Base-by-base conservation (phyloP, 2,888 invertebrate genomes). In the Acrocera orbiculus region DNA sequence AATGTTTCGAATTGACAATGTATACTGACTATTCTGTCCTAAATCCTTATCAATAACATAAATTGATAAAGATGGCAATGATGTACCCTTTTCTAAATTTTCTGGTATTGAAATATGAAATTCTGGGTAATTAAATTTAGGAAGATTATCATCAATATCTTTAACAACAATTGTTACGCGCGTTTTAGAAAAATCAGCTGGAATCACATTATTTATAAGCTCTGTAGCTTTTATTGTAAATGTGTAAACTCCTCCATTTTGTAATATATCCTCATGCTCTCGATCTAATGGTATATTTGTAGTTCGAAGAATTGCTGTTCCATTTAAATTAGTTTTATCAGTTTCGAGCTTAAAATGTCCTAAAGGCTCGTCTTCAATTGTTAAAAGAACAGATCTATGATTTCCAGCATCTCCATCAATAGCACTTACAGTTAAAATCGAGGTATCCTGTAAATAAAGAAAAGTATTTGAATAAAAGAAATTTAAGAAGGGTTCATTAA, bases 351-450 rank as follows among this genome's bases (percentile, higher is more conserved):
- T 64, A 46, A 83, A 83, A 51, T 81, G 78, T 0, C 69, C 69
- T 19, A 73, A 66, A 1, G 61, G 57, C 37, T 82, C 82, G 25
- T 73, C 73, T 51, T 79, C 77, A 10, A 82, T 53, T 1, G 71
- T 69, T 9, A 82, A 50, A n/a, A 70, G 49, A 3, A 82, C 62
- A 31, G 71, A 65, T 27, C 80, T 59, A 0, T 76, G 72, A 45
- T 75, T 72, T 0, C 82, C 83, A 4, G 73, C 69, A 51, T 87
- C 87, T 1, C 85, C 86, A 49, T 87, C 87, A 38, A 75, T 68
- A 1, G 82, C 83, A 43, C 70, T 62, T 1, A 86, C 73, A 13
- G 73, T 73, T 49, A 82, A 58, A 34, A 85, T 70, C 29, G 71
- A 67, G 3, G 69, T 69, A 20, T 69, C 69, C 64, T 69, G 47